Percentiles rank a stretch among this genome's conserved stretches.
These are phyloP conservation scores for Melanchra persicariae DNA, from an alignment of 2,888 invertebrate species.

Conservation along the genomic window DNA sequence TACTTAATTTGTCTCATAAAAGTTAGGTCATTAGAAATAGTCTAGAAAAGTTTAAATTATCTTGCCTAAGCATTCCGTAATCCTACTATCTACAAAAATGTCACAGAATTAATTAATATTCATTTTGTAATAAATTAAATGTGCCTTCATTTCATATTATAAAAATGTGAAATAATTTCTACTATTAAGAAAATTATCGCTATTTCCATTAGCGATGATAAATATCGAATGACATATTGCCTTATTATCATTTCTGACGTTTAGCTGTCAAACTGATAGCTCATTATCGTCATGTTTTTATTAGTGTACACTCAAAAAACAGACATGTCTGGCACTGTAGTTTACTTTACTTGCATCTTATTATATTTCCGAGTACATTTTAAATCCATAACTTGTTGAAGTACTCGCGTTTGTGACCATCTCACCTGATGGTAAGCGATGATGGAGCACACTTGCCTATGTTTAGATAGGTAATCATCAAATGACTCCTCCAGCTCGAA, in stretches of 20 bases:
- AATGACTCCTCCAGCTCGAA: background rate
- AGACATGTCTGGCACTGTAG: background rate
- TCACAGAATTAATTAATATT: constrained; percentile 23
- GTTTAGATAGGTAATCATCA: too few relatives aligned
- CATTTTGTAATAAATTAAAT: constrained; percentile 4
- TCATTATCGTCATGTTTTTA: too few relatives aligned
- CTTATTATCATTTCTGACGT: background rate
- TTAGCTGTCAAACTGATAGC: background rate
- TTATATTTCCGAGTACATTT: background rate
- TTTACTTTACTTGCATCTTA: background rate
- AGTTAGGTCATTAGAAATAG: background rate
- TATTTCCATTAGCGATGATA: background rate
- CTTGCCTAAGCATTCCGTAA: constrained; percentile 3
- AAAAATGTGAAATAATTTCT: background rate
- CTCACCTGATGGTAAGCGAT: background rate
- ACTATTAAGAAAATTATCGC: background rate
- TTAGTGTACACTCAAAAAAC: background rate
- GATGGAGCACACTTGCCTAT: background rate
- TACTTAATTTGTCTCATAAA: background rate
- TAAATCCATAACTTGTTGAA: background rate
- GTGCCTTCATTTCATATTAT: background rate
- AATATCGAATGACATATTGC: background rate
- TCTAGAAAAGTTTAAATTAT: background rate
- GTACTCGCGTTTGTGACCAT: background rate
- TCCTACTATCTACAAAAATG: background rate